Evolutionary conservation across 2,888 invertebrate genomes (phyloP).

Genomic region (Netelia fuscicornis): DNA sequence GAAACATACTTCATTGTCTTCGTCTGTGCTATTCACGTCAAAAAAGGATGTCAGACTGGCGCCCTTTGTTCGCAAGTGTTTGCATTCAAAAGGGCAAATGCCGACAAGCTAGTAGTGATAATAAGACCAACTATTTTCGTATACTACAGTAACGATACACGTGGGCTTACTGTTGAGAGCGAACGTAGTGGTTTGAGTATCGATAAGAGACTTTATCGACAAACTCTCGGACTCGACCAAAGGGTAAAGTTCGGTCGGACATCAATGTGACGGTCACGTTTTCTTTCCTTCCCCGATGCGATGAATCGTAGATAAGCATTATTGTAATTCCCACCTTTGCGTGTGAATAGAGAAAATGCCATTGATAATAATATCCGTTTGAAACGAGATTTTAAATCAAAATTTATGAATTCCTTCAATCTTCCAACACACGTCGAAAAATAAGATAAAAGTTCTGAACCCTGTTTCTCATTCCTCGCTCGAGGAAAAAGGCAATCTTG

Average conservation of each 20-base stretch:
- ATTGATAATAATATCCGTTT: not conserved
- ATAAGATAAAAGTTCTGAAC: not conserved
- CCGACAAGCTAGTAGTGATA: not conserved
- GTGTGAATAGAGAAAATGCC: not conserved
- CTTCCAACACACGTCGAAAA: not conserved
- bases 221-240: not conserved
- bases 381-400: not conserved
- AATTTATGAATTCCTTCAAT: not conserved
- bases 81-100: conserved; percentile 18
- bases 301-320: not conserved
- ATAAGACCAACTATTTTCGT: not conserved
- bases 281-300: not conserved
- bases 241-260: not conserved
- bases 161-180: not conserved
- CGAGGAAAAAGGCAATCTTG: not conserved
- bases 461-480: not conserved
- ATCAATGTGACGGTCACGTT: not conserved
- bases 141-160: not conserved
- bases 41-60: conserved; percentile 14
- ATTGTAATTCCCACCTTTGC: not conserved
- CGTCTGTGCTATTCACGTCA: conserved; percentile 28
- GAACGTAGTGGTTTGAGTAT: not conserved
- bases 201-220: conserved; percentile 26
- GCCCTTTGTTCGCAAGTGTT: conserved; percentile 1
- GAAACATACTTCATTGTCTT: conserved; percentile 40